Evolutionary conservation across 2,113 vertebrate genomes (phyloP).

Genomic region (Ahaetulla prasina): DNA sequence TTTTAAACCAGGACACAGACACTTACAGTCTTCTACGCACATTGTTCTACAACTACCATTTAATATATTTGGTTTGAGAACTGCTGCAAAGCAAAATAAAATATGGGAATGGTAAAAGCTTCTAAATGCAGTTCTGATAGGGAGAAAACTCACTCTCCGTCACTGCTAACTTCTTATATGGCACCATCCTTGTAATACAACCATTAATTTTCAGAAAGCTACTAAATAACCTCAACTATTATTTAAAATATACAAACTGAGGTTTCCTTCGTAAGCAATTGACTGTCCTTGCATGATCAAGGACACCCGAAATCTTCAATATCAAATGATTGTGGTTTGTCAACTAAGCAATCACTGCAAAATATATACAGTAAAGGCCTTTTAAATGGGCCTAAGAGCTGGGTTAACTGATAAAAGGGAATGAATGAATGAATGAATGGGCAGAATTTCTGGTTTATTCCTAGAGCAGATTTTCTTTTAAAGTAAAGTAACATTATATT

Average conservation of each 20-base stretch:
- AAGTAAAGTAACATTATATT: neutral
- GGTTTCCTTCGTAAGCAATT: neutral
- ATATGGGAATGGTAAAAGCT: neutral
- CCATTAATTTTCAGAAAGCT: neutral
- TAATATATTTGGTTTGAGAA: neutral
- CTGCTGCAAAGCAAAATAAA: neutral
- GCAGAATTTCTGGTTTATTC: neutral
- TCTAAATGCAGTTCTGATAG: neutral
- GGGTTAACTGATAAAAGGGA: neutral
- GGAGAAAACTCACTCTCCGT: neutral
- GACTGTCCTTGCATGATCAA: neutral
- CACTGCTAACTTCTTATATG: neutral
- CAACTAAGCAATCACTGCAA: neutral
- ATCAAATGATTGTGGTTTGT: neutral
- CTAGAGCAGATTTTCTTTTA: neutral
- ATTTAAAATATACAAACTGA: neutral
- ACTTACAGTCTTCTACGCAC: neutral
- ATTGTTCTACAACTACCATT: neutral
- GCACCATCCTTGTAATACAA: neutral
- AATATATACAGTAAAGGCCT: neutral
- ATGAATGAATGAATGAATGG: neutral
- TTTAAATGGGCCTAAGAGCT: neutral
- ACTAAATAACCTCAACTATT: neutral
- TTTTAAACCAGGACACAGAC: neutral
- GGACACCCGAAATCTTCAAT: neutral